Percentiles rank a stretch among this genome's conserved stretches.
phyloP scores from a whole-genome alignment of 1,140 invertebrate species.

The Ridgeia piscesae region DNA sequence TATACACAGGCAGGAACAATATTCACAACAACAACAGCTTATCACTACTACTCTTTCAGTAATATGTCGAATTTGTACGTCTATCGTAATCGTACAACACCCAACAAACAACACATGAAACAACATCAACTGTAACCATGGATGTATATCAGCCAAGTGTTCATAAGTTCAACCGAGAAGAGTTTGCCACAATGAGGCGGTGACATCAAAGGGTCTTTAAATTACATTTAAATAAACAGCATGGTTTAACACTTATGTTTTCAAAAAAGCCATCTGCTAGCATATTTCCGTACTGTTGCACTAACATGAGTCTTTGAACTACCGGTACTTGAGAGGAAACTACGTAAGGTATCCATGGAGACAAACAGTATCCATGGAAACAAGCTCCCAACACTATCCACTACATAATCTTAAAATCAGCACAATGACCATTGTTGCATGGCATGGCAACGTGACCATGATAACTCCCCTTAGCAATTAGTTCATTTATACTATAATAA shows the following conservation, averaged over 20 bases:
- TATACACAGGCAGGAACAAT: background rate
- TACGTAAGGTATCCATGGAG: too few relatives aligned
- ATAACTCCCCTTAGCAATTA: background rate
- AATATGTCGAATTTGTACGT: background rate
- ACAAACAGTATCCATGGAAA: background rate
- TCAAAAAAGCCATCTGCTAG: background rate
- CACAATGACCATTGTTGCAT: background rate
- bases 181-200: background rate
- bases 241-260: background rate
- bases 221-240: too few relatives aligned
- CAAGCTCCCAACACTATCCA: background rate
- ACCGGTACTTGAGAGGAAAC: too few relatives aligned
- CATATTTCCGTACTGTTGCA: background rate
- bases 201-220: background rate
- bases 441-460: background rate
- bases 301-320: background rate
- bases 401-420: background rate
- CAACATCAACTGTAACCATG: background rate
- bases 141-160: background rate
- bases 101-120: background rate
- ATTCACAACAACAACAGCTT: background rate
- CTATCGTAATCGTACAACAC: background rate
- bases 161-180: background rate
- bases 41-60: background rate
- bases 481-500: background rate